A percentile compares a stretch with the other conserved stretches of the same genome.
Evolutionary conservation across 2,888 invertebrate species (phyloP).

Genomic region (Melanchra persicariae): DNA sequence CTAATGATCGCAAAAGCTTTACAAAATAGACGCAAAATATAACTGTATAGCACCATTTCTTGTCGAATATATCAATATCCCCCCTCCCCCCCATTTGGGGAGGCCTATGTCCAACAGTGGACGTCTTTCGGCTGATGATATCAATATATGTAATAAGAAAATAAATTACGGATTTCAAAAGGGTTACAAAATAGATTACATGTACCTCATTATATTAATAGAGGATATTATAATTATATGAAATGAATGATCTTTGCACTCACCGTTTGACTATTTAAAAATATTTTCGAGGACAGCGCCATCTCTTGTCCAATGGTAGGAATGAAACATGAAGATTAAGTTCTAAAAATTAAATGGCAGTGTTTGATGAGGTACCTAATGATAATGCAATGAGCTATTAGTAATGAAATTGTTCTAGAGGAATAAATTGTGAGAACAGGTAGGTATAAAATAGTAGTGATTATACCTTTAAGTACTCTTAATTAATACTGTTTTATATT

Average conservation of each 20-base stretch:
- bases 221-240: too few species aligned
- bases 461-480: too few species aligned
- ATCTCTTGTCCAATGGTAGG: conserved; percentile 33
- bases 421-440: too few species aligned
- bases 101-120: too few species aligned
- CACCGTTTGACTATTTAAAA: neutral
- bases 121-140: too few species aligned
- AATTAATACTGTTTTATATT: neutral
- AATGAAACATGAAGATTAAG: conserved; percentile 12
- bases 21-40: neutral
- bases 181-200: too few species aligned
- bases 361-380: conserved; percentile 4
- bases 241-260: too few species aligned
- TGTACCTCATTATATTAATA: too few species aligned
- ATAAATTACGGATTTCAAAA: neutral
- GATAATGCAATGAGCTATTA: neutral
- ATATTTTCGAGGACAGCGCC: conserved; percentile 29
- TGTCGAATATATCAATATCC: neutral
- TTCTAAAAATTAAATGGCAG: conserved; percentile 30
- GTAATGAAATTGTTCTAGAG: neutral
- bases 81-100: too few species aligned
- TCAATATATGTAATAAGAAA: neutral
- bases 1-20: neutral
- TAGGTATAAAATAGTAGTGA: too few species aligned
- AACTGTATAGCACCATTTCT: neutral